These are phyloP conservation scores for Lophius piscatorius DNA, from an alignment of 2,113 vertebrate genomes.

Conservation along the genomic window DNA sequence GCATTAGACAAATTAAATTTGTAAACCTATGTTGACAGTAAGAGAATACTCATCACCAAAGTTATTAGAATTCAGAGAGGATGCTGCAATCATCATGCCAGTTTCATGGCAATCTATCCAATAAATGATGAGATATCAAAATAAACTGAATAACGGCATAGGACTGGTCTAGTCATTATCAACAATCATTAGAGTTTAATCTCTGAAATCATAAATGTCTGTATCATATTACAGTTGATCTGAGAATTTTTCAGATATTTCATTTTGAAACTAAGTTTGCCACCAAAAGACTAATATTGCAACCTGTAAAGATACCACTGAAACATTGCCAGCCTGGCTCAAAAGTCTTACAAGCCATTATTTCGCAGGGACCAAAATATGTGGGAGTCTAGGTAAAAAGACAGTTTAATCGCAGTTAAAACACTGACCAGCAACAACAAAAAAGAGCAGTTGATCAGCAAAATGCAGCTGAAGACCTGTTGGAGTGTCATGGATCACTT, in stretches of 20 bases:
- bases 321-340: neutral
- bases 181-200: neutral
- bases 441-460: slow-evolving; percentile 30
- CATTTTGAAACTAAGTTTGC: neutral
- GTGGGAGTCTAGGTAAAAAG: neutral
- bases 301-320: neutral
- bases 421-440: slow-evolving; percentile 22
- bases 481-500: slow-evolving; percentile 20
- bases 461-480: slow-evolving; percentile 24
- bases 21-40: too few relatives aligned
- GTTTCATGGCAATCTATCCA: neutral
- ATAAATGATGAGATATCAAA: neutral
- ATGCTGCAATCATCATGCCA: neutral
- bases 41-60: neutral
- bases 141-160: too few relatives aligned
- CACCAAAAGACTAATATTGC: neutral
- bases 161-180: too few relatives aligned
- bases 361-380: neutral
- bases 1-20: neutral
- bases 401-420: neutral
- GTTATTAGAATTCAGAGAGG: too few relatives aligned
- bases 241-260: neutral
- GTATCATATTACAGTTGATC: neutral
- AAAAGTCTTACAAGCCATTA: neutral
- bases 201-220: neutral